Evolutionary conservation across 2,797 vertebrate genomes (phyloP).

Genomic region (Iguana delicatissima): DNA sequence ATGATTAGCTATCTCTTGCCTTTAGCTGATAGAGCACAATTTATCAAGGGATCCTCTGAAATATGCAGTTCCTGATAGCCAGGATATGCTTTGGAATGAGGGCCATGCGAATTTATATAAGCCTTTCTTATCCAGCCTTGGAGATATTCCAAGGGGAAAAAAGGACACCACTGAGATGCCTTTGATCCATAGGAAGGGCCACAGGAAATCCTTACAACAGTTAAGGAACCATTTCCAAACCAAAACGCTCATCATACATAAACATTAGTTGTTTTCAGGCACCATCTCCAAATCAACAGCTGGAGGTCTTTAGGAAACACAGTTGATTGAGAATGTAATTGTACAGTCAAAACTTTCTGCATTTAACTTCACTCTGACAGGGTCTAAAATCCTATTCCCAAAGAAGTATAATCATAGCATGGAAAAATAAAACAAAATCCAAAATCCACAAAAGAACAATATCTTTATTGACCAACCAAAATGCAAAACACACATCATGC

Average conservation of each 20-base stretch:
- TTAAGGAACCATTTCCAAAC: too few relatives aligned
- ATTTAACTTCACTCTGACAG: too few relatives aligned
- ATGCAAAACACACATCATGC: too few relatives aligned
- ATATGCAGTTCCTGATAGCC: background rate
- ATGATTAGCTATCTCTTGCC: background rate
- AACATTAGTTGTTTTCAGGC: background rate
- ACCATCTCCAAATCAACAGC: too few relatives aligned
- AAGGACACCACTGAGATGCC: too few relatives aligned
- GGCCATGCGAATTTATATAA: background rate
- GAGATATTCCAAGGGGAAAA: background rate
- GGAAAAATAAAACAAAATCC: background rate
- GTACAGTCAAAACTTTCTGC: too few relatives aligned
- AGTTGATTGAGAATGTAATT: too few relatives aligned
- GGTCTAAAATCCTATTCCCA: too few relatives aligned
- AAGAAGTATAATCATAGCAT: background rate
- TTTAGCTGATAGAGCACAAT: background rate
- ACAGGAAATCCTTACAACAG: background rate
- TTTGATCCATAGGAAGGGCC: background rate
- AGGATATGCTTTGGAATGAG: background rate
- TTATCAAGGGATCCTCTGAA: constrained; percentile 15
- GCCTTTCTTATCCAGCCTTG: background rate
- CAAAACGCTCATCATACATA: too few relatives aligned
- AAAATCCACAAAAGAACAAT: too few relatives aligned
- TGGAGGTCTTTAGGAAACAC: too few relatives aligned
- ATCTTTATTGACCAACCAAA: too few relatives aligned